A percentile compares a stretch with the other conserved stretches of the same genome.
phyloP scores from a whole-genome alignment of 2,888 invertebrate genomes.

The Nomada fabriciana region DNA sequence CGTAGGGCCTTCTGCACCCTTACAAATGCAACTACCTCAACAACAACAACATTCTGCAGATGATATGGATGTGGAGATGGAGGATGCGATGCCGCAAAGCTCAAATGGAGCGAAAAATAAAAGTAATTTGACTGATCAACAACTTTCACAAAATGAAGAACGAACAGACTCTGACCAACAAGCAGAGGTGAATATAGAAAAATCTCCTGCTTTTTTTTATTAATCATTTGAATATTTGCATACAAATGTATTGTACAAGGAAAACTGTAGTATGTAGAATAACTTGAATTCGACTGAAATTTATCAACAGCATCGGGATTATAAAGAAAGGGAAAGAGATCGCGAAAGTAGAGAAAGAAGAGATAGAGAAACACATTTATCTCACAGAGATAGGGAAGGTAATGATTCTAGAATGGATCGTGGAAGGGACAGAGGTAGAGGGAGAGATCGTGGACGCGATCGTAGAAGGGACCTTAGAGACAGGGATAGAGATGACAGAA shows the following conservation, averaged over 20 bases:
- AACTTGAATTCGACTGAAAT: constrained; percentile 13
- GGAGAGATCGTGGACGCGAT: constrained; percentile 80
- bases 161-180: constrained; percentile 72
- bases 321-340: constrained; percentile 78
- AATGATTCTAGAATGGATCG: constrained; percentile 75
- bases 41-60: constrained; percentile 86
- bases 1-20: constrained; percentile 80
- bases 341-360: constrained; percentile 79
- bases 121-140: constrained; percentile 84
- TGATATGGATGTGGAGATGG: constrained; percentile 93
- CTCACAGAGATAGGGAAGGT: constrained; percentile 74
- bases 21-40: constrained; percentile 78
- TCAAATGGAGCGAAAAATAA: constrained; percentile 74
- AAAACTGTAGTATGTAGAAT: constrained; percentile 10
- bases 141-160: constrained; percentile 86
- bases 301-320: constrained; percentile 67
- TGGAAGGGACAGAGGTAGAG: constrained; percentile 79
- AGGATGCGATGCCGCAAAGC: constrained; percentile 85
- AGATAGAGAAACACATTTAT: constrained; percentile 75
- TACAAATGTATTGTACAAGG: not conserved
- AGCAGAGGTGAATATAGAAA: constrained; percentile 60
- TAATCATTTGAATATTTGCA: not conserved
- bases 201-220: not conserved
- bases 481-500: constrained; percentile 78
- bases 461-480: constrained; percentile 79